Evolutionary conservation across 1,140 invertebrate genomes (phyloP).

Genomic region (Achroia grisella): DNA sequence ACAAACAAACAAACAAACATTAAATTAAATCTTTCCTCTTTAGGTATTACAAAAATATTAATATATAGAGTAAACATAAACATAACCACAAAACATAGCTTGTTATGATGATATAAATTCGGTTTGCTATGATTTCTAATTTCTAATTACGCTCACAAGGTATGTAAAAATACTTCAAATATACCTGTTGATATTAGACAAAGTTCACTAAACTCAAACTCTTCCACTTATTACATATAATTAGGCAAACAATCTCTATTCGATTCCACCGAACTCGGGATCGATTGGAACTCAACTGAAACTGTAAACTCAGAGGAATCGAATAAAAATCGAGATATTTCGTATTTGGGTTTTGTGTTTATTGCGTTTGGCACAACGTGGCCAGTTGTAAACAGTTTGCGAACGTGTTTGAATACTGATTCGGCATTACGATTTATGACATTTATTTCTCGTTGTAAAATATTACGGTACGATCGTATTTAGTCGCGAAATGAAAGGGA

Average conservation of each 20-base stretch:
- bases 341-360: conserved; percentile 29
- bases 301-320: conserved; percentile 30
- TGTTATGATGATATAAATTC: too few relatives aligned
- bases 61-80: too few relatives aligned
- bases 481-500: too few relatives aligned
- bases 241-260: conserved; percentile 29
- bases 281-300: conserved; percentile 44
- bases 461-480: too few relatives aligned
- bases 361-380: conserved; percentile 44
- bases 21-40: too few relatives aligned
- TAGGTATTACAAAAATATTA: too few relatives aligned
- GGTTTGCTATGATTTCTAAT: too few relatives aligned
- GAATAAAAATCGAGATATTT: conserved; percentile 46
- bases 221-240: conserved; percentile 1
- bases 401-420: conserved; percentile 12
- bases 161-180: too few relatives aligned
- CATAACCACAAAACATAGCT: too few relatives aligned
- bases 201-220: background rate
- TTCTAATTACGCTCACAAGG: too few relatives aligned
- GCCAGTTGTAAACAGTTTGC: conserved; percentile 28
- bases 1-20: too few relatives aligned
- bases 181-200: too few relatives aligned
- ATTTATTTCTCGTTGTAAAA: conserved; percentile 8
- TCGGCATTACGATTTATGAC: conserved; percentile 1
- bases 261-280: conserved; percentile 29